Conservation (phyloP, 2,888 invertebrate species). For the Xiphydria camelus region DNA sequence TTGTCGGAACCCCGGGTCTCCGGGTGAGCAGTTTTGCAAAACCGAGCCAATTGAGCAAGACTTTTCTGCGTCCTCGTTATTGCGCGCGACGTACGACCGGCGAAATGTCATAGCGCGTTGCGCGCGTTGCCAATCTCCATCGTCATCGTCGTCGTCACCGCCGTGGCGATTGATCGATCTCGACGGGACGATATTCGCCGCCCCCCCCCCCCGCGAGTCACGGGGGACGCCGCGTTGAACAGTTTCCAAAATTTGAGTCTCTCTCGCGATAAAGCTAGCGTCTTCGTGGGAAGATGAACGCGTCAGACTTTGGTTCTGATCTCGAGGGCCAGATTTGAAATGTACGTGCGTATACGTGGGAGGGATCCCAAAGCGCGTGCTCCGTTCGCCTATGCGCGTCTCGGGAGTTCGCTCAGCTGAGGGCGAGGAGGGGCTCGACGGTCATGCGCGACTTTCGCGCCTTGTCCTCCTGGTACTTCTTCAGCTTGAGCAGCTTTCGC, state of each 20-base stretch:
- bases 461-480: constrained; percentile 53
- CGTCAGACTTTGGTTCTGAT: constrained; percentile 49
- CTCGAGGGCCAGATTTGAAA: constrained; percentile 48
- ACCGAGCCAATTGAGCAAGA: neutral
- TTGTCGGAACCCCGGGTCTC: too few species aligned
- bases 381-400: constrained; percentile 29
- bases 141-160: neutral
- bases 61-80: constrained; percentile 1
- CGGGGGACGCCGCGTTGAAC: too few species aligned
- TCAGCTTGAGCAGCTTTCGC: constrained; percentile 49
- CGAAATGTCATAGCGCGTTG: constrained; percentile 1
- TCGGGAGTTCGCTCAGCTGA: constrained; percentile 44
- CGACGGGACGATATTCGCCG: too few species aligned
- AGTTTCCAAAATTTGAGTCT: neutral
- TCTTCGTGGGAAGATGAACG: constrained; percentile 1
- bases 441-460: constrained; percentile 50
- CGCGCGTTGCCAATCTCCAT: neutral
- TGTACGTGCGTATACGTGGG: too few species aligned
- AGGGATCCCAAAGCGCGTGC: constrained; percentile 38
- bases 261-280: too few species aligned
- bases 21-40: too few species aligned
- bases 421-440: constrained; percentile 50
- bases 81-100: neutral
- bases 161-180: too few species aligned
- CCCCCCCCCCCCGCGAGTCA: too few species aligned